Base-by-base conservation (phyloP, 1,140 invertebrate species). In the Drosophila bocki region DNA sequence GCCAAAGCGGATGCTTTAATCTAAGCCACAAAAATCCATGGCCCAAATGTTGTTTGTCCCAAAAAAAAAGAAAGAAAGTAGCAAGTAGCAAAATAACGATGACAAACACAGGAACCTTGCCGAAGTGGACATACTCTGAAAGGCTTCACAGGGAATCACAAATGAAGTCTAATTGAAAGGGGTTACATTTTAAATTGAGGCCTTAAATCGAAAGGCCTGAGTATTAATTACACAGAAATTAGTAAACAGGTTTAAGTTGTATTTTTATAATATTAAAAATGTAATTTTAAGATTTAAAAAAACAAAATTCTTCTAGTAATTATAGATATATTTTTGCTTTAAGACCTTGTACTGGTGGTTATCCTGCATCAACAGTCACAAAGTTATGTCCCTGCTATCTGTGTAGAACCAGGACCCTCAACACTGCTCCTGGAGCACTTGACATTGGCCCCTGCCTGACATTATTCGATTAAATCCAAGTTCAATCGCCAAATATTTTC, bases 11-110 rank as follows among this genome's bases (percentile, higher is more conserved):
- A 71, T 50, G 69, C 67, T 41, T 37, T 51, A 71, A 71, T 72
- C 69, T 71, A 71, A 71, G 67, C 33, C 35, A 72, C 69, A 72
- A 72, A 67, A 67, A 72, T 70, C 69, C 69, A 71, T 71, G 69
- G 69, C 67, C 69, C 67, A 72, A 51, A 72, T 71, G 57, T 48
- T 72, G 51, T 59, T 72, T 71, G 67, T 59, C 42, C 22, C 26
- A 29, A 29, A 41, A 44, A 50, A 50, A 72, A 50, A 72, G 2
- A 22, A 22, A 22, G 22, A 22, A 22, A 41, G 47, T 65, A 17
- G 48, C 65, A 69, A 58, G 12, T 60, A 72, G 15, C 37, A 33
- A 26, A 3, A n/a, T n/a, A 50, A 51, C 29, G 35, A 45, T 3
- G 50, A 33, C 53, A 39, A 26, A 37, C 51, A 15, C 29, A 64